A percentile compares a stretch with the other conserved stretches of the same genome.
Conservation (phyloP, 2,797 vertebrate species). For the Ceryle rudis region DNA sequence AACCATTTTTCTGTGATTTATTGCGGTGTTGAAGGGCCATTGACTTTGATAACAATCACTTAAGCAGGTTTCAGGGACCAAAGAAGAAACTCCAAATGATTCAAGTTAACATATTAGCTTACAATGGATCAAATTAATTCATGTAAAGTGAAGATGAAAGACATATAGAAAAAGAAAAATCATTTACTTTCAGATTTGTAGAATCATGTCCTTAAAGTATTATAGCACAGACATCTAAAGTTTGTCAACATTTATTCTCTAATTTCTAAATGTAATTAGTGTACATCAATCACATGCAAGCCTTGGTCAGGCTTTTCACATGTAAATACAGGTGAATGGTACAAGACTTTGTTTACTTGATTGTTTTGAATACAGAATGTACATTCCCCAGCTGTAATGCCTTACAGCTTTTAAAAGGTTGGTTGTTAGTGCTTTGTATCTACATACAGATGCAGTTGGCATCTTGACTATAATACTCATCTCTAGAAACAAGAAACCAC, state of each 20-base stretch:
- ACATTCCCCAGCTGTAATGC: background rate
- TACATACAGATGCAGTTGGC: background rate
- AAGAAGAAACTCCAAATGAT: constrained; percentile 41
- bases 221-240: background rate
- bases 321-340: background rate
- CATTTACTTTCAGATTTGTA: background rate
- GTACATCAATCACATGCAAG: background rate
- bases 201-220: background rate
- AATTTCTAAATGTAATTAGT: background rate
- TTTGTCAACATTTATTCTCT: background rate
- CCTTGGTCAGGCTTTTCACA: background rate
- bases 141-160: constrained; percentile 14
- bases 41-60: constrained; percentile 50
- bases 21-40: constrained; percentile 26
- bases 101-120: constrained; percentile 42
- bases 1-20: constrained; percentile 59
- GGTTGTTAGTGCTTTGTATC: background rate
- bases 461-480: background rate
- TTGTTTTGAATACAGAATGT: background rate
- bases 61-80: background rate
- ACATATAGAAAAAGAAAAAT: background rate
- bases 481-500: background rate
- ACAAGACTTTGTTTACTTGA: background rate
- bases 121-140: constrained; percentile 40
- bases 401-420: background rate